phyloP scores from a whole-genome alignment of 2,888 invertebrate species.

The Diloba caeruleocephala region DNA sequence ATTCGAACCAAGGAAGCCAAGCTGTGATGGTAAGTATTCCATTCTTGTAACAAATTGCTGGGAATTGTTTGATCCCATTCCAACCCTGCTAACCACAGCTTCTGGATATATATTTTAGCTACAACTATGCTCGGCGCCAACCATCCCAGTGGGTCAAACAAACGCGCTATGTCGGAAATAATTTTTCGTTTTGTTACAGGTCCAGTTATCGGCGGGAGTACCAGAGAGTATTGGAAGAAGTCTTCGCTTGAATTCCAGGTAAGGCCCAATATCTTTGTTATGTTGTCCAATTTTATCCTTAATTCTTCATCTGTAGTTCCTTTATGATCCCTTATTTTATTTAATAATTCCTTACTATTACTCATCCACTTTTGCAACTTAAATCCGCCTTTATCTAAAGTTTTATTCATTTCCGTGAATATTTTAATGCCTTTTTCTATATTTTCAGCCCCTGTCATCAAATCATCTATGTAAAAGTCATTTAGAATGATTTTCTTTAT shows the following conservation, averaged over 20 bases:
- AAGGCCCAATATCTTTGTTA: conserved; percentile 14
- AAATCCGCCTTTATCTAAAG: conserved; percentile 58
- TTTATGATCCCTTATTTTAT: conserved; percentile 6
- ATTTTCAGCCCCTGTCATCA: conserved; percentile 32
- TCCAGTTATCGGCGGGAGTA: neutral
- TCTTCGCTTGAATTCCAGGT: conserved; percentile 4
- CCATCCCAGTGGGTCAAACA: conserved; percentile 15
- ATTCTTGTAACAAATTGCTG: conserved; percentile 3
- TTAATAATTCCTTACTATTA: conserved; percentile 23
- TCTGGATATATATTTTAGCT: conserved; percentile 1
- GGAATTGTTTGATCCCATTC: conserved; percentile 2
- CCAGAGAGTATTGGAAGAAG: conserved; percentile 9
- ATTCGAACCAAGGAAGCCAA: neutral
- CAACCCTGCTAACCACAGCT: conserved; percentile 1
- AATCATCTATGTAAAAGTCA: conserved; percentile 52
- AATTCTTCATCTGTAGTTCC: neutral
- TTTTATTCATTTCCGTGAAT: conserved; percentile 30
- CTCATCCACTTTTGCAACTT: conserved; percentile 57
- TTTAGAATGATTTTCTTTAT: neutral
- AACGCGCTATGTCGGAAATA: conserved; percentile 8
- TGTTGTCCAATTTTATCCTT: conserved; percentile 4
- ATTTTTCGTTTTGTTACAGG: conserved; percentile 20
- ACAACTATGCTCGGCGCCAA: conserved; percentile 1
- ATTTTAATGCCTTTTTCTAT: conserved; percentile 30
- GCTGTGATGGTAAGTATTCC: conserved; percentile 4